Evolutionary conservation across 2,888 invertebrate genomes (phyloP), one percentile per base, ranked within the genome.

Genomic region (Leptura quadrifasciata): DNA sequence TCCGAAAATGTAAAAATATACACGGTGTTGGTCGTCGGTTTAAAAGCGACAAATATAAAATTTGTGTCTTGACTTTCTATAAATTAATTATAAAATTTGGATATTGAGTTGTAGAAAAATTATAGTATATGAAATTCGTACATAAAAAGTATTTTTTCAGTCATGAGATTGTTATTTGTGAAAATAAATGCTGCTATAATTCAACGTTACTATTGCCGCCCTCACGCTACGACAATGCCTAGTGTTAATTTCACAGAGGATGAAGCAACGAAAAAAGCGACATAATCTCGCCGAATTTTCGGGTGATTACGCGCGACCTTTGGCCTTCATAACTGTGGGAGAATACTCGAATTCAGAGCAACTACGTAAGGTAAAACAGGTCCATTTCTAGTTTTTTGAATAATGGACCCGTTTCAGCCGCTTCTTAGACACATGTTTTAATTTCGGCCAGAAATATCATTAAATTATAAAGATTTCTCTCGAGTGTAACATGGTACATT

Each of bases 311-410:
- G 52, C 17, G 61, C 61, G 78, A 81, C 76, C 79, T 79, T 55
- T 77, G 72, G 78, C 80, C 76, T 72, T 27, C 21, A 74, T 84
- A 82, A 87, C 86, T 86, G 86, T 87, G 87, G 84, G 87, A 87
- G 85, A 85, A 39, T 69, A 18, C 58, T 21, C 12, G 54, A 54
- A 67, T 54, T 18, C 39, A 67, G 82, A 83, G 60, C 76, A 72
- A 61, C n/a, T 24, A 24, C 60, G 21, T 21, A 63, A 39, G 69
- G 78, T 75, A 73, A 76, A 80, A 79, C 80, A 80, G 78, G 80
- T 80, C 80, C 80, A 80, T 80, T 78, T 68, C 68, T 68, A 55
- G 68, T 69, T 69, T n/a, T 31, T 58, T 39, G 68, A 68, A 8
- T 68, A 68, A 58, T 68, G 68, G 68, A 55, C 55, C 31, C 21